A percentile compares a stretch with the other conserved stretches of the same genome.
Conservation (phyloP, 2,888 invertebrate species). For the Sphecodes monilicornis region DNA sequence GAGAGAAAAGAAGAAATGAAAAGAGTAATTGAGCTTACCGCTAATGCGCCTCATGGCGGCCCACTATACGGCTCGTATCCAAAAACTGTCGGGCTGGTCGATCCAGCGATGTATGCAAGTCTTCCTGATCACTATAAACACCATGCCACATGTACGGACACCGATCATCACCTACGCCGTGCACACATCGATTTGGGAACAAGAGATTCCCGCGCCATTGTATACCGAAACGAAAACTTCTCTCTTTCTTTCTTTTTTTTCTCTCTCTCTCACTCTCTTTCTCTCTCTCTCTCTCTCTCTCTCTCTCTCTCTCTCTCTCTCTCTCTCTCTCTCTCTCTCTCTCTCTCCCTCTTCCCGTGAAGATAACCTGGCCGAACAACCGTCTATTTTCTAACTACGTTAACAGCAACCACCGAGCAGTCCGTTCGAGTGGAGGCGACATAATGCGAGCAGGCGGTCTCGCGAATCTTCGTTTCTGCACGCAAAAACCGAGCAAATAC, state of each 20-base stretch:
- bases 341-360: not conserved
- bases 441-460: slow-evolving; percentile 29
- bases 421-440: slow-evolving; percentile 16
- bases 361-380: slow-evolving; percentile 49
- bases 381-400: slow-evolving; percentile 40
- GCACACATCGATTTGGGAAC: slow-evolving; percentile 58
- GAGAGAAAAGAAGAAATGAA: slow-evolving; percentile 11
- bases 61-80: slow-evolving; percentile 68
- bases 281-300: not conserved
- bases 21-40: slow-evolving; percentile 75
- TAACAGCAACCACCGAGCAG: slow-evolving; percentile 40
- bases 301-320: slow-evolving; percentile 13
- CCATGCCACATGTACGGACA: slow-evolving; percentile 68
- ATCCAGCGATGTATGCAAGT: slow-evolving; percentile 54
- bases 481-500: not conserved
- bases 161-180: slow-evolving; percentile 71
- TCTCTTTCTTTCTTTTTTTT: slow-evolving; percentile 32
- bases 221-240: slow-evolving; percentile 45
- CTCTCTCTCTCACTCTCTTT: not conserved
- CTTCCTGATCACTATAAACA: slow-evolving; percentile 63
- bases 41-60: slow-evolving; percentile 81
- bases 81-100: slow-evolving; percentile 56
- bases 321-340: not conserved
- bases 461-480: not conserved
- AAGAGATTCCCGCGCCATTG: slow-evolving; percentile 70